Percentiles rank a stretch among this genome's conserved stretches.
phyloP scores from a whole-genome alignment of 2,888 invertebrate species.

The Nudaria mundana region DNA sequence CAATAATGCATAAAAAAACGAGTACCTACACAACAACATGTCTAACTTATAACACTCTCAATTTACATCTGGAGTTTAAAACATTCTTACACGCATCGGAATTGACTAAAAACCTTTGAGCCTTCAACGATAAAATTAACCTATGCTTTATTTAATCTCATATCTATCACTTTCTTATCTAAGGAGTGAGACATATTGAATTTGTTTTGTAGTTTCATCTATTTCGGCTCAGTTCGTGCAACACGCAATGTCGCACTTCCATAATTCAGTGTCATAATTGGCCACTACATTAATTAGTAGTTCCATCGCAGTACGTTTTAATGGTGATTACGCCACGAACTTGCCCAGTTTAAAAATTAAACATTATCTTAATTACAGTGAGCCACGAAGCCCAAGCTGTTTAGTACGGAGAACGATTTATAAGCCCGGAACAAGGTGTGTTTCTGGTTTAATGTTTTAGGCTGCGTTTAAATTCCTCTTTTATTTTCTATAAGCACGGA shows the following conservation, averaged over 20 bases:
- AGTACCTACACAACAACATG: too few relatives aligned
- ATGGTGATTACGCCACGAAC: constrained; percentile 31
- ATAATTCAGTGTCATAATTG: constrained; percentile 68
- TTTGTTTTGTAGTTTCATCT: constrained; percentile 10
- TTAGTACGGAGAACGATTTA: constrained; percentile 15
- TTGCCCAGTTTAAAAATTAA: constrained; percentile 41
- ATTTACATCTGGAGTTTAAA: too few relatives aligned
- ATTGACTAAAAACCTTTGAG: too few relatives aligned
- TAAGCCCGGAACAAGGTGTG: constrained; percentile 19
- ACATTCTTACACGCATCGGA: too few relatives aligned
- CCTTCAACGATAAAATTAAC: too few relatives aligned
- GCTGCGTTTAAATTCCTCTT: constrained; percentile 1
- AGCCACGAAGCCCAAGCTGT: constrained; percentile 46
- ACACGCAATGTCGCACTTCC: constrained; percentile 59
- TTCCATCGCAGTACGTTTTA: constrained; percentile 28
- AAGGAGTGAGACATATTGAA: constrained; percentile 8
- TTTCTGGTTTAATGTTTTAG: constrained; percentile 12
- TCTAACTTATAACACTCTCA: too few relatives aligned
- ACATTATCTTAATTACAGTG: constrained; percentile 52
- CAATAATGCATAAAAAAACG: too few relatives aligned
- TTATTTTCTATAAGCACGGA: neutral
- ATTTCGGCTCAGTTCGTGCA: constrained; percentile 27
- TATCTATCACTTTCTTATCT: neutral
- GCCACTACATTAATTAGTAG: constrained; percentile 50
- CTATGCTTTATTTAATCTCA: too few relatives aligned